A percentile compares a stretch with the other conserved stretches of the same genome.
Conservation (phyloP, 2,113 vertebrate species). For the Quiscalus mexicanus region DNA sequence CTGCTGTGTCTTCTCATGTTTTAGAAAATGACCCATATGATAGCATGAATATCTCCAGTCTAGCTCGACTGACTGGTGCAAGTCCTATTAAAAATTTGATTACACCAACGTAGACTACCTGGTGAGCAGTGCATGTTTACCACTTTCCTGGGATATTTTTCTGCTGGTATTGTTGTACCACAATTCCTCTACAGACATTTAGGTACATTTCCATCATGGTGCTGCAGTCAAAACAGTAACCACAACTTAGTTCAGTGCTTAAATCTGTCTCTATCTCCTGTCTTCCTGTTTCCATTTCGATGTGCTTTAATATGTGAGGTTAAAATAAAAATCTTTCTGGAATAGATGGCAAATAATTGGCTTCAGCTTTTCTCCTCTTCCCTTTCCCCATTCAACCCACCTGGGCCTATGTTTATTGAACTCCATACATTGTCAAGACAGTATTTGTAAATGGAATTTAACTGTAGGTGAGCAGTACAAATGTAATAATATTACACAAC, state of each 20-base stretch:
- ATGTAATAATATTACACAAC: constrained; percentile 79
- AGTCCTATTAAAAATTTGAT: not conserved
- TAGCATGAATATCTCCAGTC: not conserved
- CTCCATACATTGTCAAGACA: constrained; percentile 73
- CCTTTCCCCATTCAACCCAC: constrained; percentile 17
- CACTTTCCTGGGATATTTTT: not conserved
- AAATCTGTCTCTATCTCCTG: not conserved
- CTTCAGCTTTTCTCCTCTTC: not conserved
- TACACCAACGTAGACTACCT: accelerated
- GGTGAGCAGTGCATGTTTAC: not conserved
- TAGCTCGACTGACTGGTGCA: not conserved
- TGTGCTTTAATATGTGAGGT: not conserved
- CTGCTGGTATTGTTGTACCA: not conserved
- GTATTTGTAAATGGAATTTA: constrained; percentile 80
- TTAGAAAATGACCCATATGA: not conserved
- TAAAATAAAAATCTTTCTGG: constrained; percentile 21
- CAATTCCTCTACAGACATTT: not conserved
- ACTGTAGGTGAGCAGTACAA: constrained; percentile 78
- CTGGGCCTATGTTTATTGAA: constrained; percentile 72
- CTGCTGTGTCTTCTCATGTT: not conserved
- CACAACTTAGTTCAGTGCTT: not conserved
- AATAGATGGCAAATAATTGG: constrained; percentile 11
- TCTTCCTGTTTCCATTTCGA: not conserved
- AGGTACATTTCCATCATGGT: not conserved
- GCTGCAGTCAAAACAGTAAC: not conserved